Conservation (phyloP, 2,797 vertebrate genomes). For the Peromyscus aztecus region DNA sequence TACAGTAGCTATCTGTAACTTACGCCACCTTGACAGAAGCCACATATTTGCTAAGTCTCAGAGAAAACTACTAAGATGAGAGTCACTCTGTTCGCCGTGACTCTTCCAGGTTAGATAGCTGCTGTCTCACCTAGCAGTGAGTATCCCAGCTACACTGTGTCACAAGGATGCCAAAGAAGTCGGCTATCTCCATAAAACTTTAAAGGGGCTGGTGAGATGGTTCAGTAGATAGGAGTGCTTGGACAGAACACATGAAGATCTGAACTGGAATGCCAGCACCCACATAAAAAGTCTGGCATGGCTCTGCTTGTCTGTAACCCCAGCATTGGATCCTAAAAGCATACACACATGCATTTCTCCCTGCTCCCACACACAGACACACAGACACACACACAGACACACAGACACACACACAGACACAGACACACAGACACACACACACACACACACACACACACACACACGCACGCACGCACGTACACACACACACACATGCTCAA, state of each 20-base stretch:
- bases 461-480: not conserved
- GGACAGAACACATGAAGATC: not conserved
- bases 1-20: not conserved
- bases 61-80: not conserved
- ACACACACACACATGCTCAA: not conserved
- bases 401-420: no score
- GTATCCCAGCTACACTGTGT: not conserved
- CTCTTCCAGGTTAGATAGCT: not conserved
- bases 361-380: no score
- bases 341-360: not conserved
- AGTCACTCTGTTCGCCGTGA: not conserved
- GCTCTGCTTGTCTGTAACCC: not conserved
- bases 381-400: no score
- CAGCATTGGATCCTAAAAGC: not conserved
- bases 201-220: not conserved
- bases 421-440: no score
- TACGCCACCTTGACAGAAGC: slow-evolving; percentile 29
- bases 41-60: not conserved
- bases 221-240: not conserved
- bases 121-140: not conserved
- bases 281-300: not conserved
- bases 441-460: no score
- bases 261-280: not conserved
- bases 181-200: not conserved
- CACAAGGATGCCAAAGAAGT: not conserved